phyloP scores from a whole-genome alignment of 1,140 invertebrate genomes.

The Ruditapes philippinarum region DNA sequence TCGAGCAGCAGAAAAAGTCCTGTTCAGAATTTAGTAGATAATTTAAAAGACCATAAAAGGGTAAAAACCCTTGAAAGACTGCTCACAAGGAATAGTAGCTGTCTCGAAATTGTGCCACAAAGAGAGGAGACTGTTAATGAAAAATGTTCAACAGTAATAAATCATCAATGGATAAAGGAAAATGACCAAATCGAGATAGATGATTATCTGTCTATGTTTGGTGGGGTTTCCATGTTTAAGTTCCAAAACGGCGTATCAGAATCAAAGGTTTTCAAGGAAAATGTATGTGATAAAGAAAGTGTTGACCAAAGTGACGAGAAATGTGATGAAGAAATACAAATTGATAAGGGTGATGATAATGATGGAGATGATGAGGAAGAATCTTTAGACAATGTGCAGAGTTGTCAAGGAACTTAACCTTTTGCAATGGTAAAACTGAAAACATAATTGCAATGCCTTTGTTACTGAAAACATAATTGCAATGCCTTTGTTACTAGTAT shows the following conservation, averaged over 20 bases:
- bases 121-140: neutral
- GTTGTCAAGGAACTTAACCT: too few species aligned
- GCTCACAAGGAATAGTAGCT: neutral
- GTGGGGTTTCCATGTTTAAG: neutral
- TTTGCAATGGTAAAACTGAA: too few species aligned
- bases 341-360: slow-evolving; percentile 24
- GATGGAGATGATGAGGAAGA: slow-evolving; percentile 53
- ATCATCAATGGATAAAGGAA: neutral
- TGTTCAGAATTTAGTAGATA: neutral
- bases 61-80: slow-evolving; percentile 2
- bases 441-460: too few species aligned
- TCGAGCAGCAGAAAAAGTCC: neutral
- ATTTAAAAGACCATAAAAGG: neutral
- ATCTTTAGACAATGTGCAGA: slow-evolving; percentile 31
- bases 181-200: neutral
- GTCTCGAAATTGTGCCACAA: neutral
- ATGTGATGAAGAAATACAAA: neutral
- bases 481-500: too few species aligned
- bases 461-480: too few species aligned
- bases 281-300: neutral
- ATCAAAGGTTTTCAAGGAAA: neutral
- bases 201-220: neutral
- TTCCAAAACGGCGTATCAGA: neutral
- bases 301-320: neutral
- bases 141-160: neutral